A percentile compares a stretch with the other conserved stretches of the same genome.
These are phyloP conservation scores for Chondrilla cf. caribensis DNA, from an alignment of 37 sponge, comb jelly and placozoan species.

Conservation along the genomic window DNA sequence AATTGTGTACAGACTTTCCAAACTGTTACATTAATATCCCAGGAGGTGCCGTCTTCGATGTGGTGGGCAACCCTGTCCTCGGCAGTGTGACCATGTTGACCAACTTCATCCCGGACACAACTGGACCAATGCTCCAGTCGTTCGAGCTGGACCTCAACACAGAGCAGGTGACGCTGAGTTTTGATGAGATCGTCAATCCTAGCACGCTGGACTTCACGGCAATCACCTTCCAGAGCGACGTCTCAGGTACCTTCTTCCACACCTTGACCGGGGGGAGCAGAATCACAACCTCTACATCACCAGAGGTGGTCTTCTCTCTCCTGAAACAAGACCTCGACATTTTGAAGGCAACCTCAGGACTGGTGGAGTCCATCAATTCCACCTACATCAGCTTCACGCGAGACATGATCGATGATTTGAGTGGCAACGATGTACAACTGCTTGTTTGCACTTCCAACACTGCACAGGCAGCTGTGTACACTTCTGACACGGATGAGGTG, in stretches of 20 bases:
- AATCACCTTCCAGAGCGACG: conserved; percentile 62
- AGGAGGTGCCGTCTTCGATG: conserved; percentile 38
- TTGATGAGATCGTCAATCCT: conserved; percentile 71
- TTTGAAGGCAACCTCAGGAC: conserved; percentile 34
- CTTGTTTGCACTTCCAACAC: conserved; percentile 46
- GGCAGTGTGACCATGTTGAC: background rate
- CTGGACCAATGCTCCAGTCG: conserved; percentile 50
- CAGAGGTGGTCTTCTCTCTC: conserved; percentile 4
- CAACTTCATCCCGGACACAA: conserved; percentile 45
- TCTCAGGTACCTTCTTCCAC: conserved; percentile 23
- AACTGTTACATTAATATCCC: conserved; percentile 67
- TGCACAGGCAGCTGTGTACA: conserved; percentile 32
- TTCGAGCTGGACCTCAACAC: conserved; percentile 71
- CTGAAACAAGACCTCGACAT: conserved; percentile 33
- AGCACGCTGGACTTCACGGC: conserved; percentile 40
- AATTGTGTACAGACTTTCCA: conserved; percentile 44
- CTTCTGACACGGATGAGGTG: conserved; percentile 35
- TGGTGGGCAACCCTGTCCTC: conserved; percentile 46
- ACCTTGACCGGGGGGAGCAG: conserved; percentile 57
- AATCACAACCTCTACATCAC: background rate
- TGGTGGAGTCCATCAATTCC: conserved; percentile 28
- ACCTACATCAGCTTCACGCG: conserved; percentile 33
- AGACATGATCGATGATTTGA: conserved; percentile 20
- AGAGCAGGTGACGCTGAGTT: conserved; percentile 55
- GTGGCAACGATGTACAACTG: conserved; percentile 17